phyloP scores from a whole-genome alignment of 2,113 vertebrate genomes.

The Gallinago paraguaiae region DNA sequence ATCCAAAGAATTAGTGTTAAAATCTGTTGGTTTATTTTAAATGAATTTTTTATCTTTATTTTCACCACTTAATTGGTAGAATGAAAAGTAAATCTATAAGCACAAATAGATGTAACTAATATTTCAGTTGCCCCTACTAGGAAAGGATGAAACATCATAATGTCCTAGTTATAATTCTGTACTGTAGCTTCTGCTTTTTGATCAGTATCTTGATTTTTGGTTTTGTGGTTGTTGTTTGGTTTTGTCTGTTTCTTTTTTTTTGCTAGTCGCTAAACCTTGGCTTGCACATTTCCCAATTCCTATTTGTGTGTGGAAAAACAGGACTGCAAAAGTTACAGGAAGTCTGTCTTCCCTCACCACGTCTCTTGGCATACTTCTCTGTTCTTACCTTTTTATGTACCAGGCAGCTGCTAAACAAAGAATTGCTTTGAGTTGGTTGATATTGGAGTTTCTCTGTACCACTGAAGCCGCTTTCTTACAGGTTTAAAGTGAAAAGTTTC shows the following conservation, averaged over 20 bases:
- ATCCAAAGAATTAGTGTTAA: not conserved
- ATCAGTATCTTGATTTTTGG: not conserved
- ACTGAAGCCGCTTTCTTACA: not conserved
- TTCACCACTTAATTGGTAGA: not conserved
- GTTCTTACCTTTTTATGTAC: not conserved
- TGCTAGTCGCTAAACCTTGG: not conserved
- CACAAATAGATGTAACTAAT: not conserved
- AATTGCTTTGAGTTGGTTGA: not conserved
- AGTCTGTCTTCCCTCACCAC: not conserved
- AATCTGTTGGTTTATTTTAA: not conserved
- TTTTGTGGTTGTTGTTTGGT: not conserved
- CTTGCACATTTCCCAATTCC: not conserved
- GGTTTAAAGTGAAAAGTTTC: not conserved
- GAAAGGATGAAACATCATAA: not conserved
- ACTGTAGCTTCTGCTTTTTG: not conserved
- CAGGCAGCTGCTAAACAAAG: not conserved
- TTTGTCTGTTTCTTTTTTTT: not conserved
- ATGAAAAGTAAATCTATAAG: not conserved
- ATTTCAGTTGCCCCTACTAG: not conserved
- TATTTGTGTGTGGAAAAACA: not conserved
- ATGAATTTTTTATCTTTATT: not conserved
- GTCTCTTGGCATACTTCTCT: not conserved
- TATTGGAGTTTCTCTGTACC: not conserved
- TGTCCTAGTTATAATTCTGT: not conserved
- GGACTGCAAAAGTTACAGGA: not conserved